phyloP scores from a whole-genome alignment of 2,797 vertebrate genomes.

The Enteromius afrohamiltoni region DNA sequence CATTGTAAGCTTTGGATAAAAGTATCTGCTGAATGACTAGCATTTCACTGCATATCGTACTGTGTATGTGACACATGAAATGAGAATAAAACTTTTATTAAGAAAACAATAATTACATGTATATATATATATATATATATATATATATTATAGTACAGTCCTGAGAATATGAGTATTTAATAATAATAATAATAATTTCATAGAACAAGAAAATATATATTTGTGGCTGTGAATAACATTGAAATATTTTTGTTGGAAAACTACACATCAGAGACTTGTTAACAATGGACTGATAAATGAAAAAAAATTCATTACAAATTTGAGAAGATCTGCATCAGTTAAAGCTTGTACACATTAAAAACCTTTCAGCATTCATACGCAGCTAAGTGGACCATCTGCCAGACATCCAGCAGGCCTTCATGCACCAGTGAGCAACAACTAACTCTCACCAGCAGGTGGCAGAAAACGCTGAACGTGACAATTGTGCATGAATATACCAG shows the following conservation, averaged over 20 bases:
- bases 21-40: too few relatives aligned
- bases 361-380: neutral
- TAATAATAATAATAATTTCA: neutral
- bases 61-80: too few relatives aligned
- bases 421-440: conserved; percentile 3
- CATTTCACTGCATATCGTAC: too few relatives aligned
- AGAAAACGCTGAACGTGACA: conserved; percentile 14
- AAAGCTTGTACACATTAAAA: neutral
- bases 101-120: too few relatives aligned
- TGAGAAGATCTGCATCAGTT: neutral
- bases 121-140: too few relatives aligned
- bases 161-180: neutral
- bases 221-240: neutral
- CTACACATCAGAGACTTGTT: too few relatives aligned
- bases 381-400: neutral
- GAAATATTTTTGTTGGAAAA: neutral
- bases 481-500: neutral
- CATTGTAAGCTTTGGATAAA: too few relatives aligned
- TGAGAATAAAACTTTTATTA: too few relatives aligned
- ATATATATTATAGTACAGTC: too few relatives aligned
- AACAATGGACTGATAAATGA: neutral
- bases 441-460: conserved; percentile 48
- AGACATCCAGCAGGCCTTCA: neutral
- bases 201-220: neutral
- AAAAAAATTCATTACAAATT: neutral